Conservation (phyloP, 2,888 invertebrate species). For the Heliothis peltigera region DNA sequence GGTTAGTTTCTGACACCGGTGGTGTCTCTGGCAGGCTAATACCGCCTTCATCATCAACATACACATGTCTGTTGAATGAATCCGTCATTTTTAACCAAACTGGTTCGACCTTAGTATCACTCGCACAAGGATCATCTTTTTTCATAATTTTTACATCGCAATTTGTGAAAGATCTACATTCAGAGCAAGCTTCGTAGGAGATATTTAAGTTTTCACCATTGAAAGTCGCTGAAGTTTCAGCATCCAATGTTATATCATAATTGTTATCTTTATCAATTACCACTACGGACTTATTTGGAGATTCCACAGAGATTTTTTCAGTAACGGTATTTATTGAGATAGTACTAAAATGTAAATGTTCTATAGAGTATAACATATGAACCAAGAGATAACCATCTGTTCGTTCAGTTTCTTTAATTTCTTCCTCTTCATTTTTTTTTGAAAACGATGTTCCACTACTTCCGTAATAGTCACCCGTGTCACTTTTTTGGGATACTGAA, state of each 20-base stretch:
- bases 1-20: conserved; percentile 59
- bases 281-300: conserved; percentile 77
- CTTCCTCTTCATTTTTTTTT: conserved; percentile 69
- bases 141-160: conserved; percentile 75
- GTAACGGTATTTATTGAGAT: conserved; percentile 81
- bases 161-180: conserved; percentile 75
- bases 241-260: conserved; percentile 77
- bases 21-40: conserved; percentile 70
- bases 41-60: conserved; percentile 79
- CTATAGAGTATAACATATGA: conserved; percentile 77
- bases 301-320: conserved; percentile 74
- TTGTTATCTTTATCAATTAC: conserved; percentile 70
- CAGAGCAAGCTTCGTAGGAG: conserved; percentile 75
- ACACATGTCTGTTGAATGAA: conserved; percentile 76
- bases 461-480: conserved; percentile 38
- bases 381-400: conserved; percentile 82
- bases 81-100: conserved; percentile 82
- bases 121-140: conserved; percentile 58
- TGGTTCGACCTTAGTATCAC: conserved; percentile 65
- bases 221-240: conserved; percentile 75
- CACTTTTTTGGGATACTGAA: conserved; percentile 73
- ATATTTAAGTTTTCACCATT: conserved; percentile 77
- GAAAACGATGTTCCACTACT: conserved; percentile 62
- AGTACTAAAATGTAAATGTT: conserved; percentile 89
- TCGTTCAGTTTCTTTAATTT: conserved; percentile 59